phyloP scores from a whole-genome alignment of 2,797 vertebrate species.

The Acipenser transmontanus region DNA sequence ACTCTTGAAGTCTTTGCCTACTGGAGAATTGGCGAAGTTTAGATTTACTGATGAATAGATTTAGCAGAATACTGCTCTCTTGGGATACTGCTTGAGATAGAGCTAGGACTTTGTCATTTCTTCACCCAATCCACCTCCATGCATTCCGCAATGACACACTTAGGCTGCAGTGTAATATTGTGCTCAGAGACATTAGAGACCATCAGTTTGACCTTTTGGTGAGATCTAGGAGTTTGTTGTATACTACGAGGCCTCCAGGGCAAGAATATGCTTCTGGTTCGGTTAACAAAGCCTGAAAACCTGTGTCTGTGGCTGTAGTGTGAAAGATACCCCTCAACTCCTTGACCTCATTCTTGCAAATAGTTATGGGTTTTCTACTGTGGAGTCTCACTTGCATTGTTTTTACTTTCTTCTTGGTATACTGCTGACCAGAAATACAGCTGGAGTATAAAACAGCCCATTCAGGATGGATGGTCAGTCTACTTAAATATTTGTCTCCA shows the following conservation, averaged over 20 bases:
- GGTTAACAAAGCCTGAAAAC: not conserved
- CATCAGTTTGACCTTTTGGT: not conserved
- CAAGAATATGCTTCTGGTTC: not conserved
- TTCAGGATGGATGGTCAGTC: not conserved
- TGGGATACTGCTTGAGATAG: not conserved
- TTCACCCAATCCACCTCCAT: not conserved
- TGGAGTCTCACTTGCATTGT: not conserved
- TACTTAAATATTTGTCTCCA: not conserved
- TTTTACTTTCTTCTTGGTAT: not conserved
- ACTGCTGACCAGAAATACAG: not conserved
- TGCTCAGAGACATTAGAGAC: constrained; percentile 8
- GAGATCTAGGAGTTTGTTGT: constrained; percentile 4
- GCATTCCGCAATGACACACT: constrained; percentile 3
- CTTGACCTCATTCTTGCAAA: not conserved
- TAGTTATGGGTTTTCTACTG: not conserved
- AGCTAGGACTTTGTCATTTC: not conserved
- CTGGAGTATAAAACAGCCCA: constrained; percentile 1
- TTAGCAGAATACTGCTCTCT: not conserved
- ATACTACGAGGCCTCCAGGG: constrained; percentile 9
- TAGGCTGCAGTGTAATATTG: constrained; percentile 1
- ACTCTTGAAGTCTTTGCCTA: constrained; percentile 3
- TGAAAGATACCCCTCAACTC: constrained; percentile 8
- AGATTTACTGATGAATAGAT: not conserved
- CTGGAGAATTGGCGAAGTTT: constrained; percentile 13
- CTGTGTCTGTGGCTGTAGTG: not conserved